These are phyloP conservation scores for Egretta garzetta DNA, from an alignment of 2,113 vertebrate genomes.

Conservation along the genomic window DNA sequence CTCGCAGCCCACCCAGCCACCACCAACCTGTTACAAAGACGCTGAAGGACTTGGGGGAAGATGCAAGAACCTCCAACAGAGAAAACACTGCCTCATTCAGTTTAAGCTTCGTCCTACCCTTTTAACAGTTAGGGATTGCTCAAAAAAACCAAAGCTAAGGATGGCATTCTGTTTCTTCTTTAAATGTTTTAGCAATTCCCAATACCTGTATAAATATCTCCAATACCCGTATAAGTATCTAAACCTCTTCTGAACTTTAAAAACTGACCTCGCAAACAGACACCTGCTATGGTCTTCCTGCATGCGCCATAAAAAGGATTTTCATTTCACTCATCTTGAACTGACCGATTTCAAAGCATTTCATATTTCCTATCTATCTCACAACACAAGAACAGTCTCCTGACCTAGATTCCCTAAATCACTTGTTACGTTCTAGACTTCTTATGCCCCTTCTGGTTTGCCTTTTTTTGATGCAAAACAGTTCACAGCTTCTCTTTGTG, in stretches of 20 bases:
- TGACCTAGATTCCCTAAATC: constrained; percentile 11
- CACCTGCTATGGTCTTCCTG: accelerated
- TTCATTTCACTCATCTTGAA: neutral
- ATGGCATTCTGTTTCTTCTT: neutral
- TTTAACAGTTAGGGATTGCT: neutral
- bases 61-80: neutral
- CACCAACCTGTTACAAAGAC: neutral
- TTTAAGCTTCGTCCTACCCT: neutral
- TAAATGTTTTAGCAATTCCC: neutral
- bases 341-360: neutral
- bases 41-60: neutral
- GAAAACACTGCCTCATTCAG: neutral
- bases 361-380: neutral
- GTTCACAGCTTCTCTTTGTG: neutral
- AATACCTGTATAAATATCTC: neutral
- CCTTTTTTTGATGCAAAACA: neutral
- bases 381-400: neutral
- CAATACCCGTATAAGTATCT: neutral
- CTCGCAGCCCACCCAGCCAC: neutral
- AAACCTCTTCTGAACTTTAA: neutral
- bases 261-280: neutral
- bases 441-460: neutral
- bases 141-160: neutral
- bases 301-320: neutral
- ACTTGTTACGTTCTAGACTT: constrained; percentile 20